Evolutionary conservation across 2,113 vertebrate genomes (phyloP), one percentile per base, ranked within the genome.

Genomic region (Acanthisitta chloris): DNA sequence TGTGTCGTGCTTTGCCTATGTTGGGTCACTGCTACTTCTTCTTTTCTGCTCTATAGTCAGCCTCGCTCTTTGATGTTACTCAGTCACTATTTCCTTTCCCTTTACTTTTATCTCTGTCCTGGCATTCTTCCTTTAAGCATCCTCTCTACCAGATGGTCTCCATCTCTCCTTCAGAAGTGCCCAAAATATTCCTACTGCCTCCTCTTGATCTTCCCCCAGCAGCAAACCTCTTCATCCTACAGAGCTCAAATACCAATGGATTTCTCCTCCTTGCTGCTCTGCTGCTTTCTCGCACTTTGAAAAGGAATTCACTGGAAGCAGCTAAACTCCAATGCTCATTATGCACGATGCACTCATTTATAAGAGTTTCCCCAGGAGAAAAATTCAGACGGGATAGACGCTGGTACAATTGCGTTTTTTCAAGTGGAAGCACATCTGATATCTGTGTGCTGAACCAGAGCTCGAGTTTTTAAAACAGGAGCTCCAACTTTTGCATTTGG

Each of bases 31-130:
- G 97, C 96, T 96, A 88, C 97, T 96, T 85, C 88, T 95, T 97
- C 96, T 83, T 62, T 94, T 96, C 88, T 93, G 81, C 92, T 94
- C 94, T 85, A 55, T 88, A 97, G 95, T 93, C 95, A 94, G 88
- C 83, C 85, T 95, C 14, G 7, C 73, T 97, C 97, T 98, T 98
- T 98, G 98, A 98, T 98, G 98, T 98, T 97, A 94, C 76, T 96
- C 97, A 98, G 97, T 93, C 97, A 97, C 97, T 97, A 97, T 97
- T 98, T 98, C 98, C 98, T 98, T 96, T 98, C 97, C 89, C 88
- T 95, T 97, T 92, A 98, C 98, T 98, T 98, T 98, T 98, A 98
- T 98, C 98, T 98, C 96, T 94, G 86, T 98, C 97, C 98, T 98
- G 98, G 98, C 98, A 97, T 94, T 97, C 96, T 92, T 95, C 98